Percentiles rank a stretch among this genome's conserved stretches.
Conservation (phyloP, 2,113 vertebrate species). For the Brienomyrus brachyistius region DNA sequence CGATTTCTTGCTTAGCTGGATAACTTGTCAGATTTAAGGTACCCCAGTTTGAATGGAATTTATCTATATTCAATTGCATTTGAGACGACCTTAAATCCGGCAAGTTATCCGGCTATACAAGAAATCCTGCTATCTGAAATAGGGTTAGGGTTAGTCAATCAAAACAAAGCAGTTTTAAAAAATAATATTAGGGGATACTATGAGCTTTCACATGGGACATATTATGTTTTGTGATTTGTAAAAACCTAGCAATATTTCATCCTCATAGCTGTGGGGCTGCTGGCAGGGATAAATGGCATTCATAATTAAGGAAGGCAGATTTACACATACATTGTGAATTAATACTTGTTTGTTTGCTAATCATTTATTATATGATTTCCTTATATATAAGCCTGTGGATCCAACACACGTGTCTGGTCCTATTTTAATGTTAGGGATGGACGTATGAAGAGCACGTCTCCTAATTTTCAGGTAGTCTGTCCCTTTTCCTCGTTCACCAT, state of each 20-base stretch:
- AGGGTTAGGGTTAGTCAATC: neutral
- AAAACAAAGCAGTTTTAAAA: neutral
- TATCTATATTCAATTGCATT: neutral
- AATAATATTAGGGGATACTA: neutral
- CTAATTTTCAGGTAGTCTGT: neutral
- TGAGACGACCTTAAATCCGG: neutral
- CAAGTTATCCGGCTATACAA: neutral
- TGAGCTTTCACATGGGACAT: neutral
- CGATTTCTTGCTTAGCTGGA: neutral
- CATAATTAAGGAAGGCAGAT: neutral
- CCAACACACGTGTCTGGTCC: neutral
- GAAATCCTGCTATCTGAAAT: neutral
- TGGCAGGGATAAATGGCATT: neutral
- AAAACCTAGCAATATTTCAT: neutral
- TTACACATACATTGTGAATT: neutral
- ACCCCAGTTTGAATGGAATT: neutral
- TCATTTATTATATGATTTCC: neutral
- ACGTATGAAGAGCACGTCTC: neutral
- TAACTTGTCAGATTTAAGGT: neutral
- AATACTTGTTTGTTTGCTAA: neutral
- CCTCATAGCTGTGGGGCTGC: neutral
- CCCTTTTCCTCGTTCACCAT: neutral
- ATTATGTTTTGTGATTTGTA: neutral
- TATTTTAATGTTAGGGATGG: neutral
- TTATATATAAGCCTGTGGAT: neutral